Conservation (phyloP, 2,888 invertebrate species). For the Ctena decussata region DNA sequence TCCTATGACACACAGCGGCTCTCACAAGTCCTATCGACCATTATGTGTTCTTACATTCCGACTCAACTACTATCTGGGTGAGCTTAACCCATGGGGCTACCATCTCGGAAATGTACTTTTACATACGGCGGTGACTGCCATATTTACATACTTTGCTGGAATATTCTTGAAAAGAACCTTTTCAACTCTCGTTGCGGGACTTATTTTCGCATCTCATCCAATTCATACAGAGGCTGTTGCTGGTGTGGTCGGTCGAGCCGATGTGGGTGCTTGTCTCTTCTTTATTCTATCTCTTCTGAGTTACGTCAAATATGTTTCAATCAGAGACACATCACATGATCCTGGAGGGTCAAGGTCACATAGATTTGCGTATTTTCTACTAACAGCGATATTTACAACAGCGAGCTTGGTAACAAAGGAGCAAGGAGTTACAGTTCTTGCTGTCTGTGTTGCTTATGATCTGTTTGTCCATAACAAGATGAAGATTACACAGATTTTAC, state of each 20-base stretch:
- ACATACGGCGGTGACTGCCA: conserved; percentile 94
- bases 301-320: conserved; percentile 89
- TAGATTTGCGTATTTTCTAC: conserved; percentile 88
- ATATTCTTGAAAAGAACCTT: conserved; percentile 75
- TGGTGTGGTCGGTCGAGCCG: conserved; percentile 95
- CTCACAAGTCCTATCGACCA: conserved; percentile 98
- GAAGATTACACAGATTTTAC: conserved; percentile 69
- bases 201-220: conserved; percentile 97
- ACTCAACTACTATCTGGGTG: conserved; percentile 92
- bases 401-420: conserved; percentile 98
- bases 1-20: conserved; percentile 95
- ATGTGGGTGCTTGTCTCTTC: conserved; percentile 96
- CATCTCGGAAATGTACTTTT: conserved; percentile 95
- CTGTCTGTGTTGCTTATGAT: conserved; percentile 96
- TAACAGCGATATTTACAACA: conserved; percentile 90
- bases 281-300: conserved; percentile 95
- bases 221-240: conserved; percentile 99
- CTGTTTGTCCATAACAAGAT: conserved; percentile 89
- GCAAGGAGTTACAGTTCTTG: conserved; percentile 96
- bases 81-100: conserved; percentile 89
- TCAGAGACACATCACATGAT: conserved; percentile 55
- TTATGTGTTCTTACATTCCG: conserved; percentile 96
- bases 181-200: conserved; percentile 91
- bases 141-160: conserved; percentile 93
- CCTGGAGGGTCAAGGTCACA: conserved; percentile 39